A percentile compares a stretch with the other conserved stretches of the same genome.
Evolutionary conservation across 2,888 invertebrate species (phyloP).

Genomic region (Drosophila nigricruria): DNA sequence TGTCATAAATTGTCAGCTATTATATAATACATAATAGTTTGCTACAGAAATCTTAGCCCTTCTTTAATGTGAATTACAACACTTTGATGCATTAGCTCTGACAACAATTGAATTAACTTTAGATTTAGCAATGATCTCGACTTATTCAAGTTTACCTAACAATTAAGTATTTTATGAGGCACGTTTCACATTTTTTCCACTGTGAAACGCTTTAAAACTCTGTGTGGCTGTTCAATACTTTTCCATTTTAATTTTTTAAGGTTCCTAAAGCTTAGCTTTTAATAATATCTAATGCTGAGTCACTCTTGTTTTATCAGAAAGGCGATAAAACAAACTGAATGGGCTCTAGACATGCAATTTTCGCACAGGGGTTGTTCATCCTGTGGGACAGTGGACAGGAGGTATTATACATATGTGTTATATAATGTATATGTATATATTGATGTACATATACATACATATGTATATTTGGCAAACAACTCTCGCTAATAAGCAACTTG

Average conservation of each 20-base stretch:
- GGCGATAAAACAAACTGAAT: constrained; percentile 18
- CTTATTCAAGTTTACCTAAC: not conserved
- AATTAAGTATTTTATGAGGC: no score
- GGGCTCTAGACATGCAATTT: constrained; percentile 32
- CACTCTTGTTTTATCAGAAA: constrained; percentile 5
- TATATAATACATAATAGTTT: not conserved
- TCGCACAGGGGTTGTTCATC: constrained; percentile 21
- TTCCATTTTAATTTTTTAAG: not conserved
- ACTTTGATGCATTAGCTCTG: not conserved
- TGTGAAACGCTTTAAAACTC: not conserved
- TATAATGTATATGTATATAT: not conserved
- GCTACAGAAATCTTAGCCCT: not conserved
- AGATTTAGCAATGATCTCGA: not conserved
- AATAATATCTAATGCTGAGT: constrained; percentile 1
- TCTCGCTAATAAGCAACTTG: constrained; percentile 12
- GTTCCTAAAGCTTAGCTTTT: not conserved
- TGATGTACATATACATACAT: not conserved
- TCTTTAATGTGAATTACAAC: not conserved
- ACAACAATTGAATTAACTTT: not conserved
- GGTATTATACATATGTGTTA: not conserved
- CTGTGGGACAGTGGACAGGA: constrained; percentile 17
- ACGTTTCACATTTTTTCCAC: no score
- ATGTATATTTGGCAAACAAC: constrained; percentile 5
- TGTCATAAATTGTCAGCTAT: not conserved
- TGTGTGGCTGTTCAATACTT: no score